Conservation (phyloP, 1,140 invertebrate species). For the Dysdera silvatica region DNA sequence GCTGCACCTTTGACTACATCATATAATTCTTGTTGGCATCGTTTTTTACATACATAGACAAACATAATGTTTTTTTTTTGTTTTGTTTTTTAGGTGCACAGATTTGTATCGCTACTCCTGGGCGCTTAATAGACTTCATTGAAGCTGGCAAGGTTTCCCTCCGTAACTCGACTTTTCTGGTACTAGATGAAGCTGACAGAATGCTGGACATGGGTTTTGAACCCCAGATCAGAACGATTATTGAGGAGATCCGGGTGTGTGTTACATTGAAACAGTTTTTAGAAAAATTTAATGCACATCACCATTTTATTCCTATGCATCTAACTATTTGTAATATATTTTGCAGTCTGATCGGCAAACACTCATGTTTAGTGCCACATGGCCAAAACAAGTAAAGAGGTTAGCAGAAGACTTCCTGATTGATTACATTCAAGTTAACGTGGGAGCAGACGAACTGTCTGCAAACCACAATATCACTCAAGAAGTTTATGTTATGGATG, state of each 20-base stretch:
- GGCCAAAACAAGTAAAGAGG: constrained; percentile 51
- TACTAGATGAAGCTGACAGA: constrained; percentile 95
- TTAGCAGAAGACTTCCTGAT: constrained; percentile 52
- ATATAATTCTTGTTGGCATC: too few species aligned
- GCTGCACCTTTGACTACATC: too few species aligned
- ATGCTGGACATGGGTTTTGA: constrained; percentile 99
- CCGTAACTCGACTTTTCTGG: constrained; percentile 80
- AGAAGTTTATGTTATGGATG: constrained; percentile 46
- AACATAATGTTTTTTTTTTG: too few species aligned
- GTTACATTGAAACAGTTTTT: too few species aligned
- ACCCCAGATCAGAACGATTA: constrained; percentile 94
- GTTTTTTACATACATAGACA: too few species aligned
- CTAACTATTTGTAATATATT: constrained; percentile 35
- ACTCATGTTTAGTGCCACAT: constrained; percentile 35
- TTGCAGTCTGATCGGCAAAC: constrained; percentile 32
- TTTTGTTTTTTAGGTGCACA: constrained; percentile 62
- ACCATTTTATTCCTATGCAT: constrained; percentile 40
- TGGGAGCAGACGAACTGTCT: constrained; percentile 50
- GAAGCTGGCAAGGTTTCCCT: constrained; percentile 82
- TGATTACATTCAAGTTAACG: constrained; percentile 48
- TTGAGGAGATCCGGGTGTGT: constrained; percentile 66
- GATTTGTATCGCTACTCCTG: constrained; percentile 85
- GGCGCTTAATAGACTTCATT: constrained; percentile 89
- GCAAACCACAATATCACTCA: constrained; percentile 56
- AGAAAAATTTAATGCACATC: too few species aligned